These are phyloP conservation scores for Eulemur rufifrons DNA, from an alignment of 2,113 vertebrate species.

Conservation along the genomic window DNA sequence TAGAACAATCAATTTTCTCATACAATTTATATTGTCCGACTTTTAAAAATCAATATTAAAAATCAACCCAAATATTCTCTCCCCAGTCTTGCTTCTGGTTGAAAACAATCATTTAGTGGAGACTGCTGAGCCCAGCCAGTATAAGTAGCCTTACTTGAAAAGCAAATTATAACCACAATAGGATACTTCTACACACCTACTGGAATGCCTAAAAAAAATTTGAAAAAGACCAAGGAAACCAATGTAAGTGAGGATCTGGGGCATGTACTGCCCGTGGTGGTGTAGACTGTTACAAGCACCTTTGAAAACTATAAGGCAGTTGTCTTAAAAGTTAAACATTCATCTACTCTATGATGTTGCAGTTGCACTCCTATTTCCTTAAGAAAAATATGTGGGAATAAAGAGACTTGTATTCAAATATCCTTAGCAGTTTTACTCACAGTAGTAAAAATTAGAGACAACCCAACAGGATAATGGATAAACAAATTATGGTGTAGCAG, in stretches of 20 bases:
- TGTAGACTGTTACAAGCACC: neutral
- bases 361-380: neutral
- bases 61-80: neutral
- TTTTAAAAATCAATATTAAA: neutral
- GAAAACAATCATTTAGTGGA: neutral
- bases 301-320: neutral
- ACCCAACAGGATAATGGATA: neutral
- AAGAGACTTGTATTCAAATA: neutral
- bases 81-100: neutral
- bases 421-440: neutral
- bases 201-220: neutral
- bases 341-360: neutral
- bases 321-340: neutral
- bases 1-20: neutral
- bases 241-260: neutral
- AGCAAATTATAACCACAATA: neutral
- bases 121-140: neutral
- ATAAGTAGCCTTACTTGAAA: neutral
- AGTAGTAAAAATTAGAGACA: neutral
- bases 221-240: neutral
- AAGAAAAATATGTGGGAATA: neutral
- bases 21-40: neutral
- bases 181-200: rapidly evolving
- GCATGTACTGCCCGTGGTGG: neutral
- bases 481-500: neutral